Evolutionary conservation across 2,888 invertebrate genomes (phyloP), one percentile per base, ranked within the genome.

Genomic region (Tupiocoris notatus): DNA sequence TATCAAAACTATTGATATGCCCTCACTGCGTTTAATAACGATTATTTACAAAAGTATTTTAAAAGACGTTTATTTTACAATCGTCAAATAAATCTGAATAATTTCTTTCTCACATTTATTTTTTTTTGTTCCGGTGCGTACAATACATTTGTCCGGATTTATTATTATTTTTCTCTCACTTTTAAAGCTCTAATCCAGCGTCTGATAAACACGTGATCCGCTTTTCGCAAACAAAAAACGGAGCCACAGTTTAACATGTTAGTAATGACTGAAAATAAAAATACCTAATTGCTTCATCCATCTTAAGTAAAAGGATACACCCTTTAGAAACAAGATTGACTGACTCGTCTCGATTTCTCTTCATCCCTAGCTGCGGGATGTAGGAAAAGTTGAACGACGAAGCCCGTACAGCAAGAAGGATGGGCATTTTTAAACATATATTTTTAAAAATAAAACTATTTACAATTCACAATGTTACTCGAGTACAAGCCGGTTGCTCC

Each of bases 121-220:
- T 39, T 39, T 39, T 39, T 39, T 39, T 39, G 39, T 39, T 39
- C 39, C 39, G 39, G 39, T 7, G 39, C 39, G 3, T 39, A 7
- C 12, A 7, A 39, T 39, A 39, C 39, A 39, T 39, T 39, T 3
- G 12, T 39, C 39, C 39, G 39, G 39, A 39, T 39, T 39, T 39
- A 39, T 12, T 12, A 7, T 39, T 39, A 9, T 9, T 59, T 59
- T 18, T 59, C 20, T 59, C 59, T 9, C 65, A 63, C 12, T 17
- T 25, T 73, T 73, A 73, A 73, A 73, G 73, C 73, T 73, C 73
- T 73, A 73, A 70, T 73, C 73, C 73, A 73, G 73, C 73, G 73
- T 73, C 73, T 62, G 73, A 73, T 39, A 39, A 39, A 39, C 39
- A 12, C 39, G 39, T 7, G 39, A 7, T 39, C 39, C 39, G 39